Evolutionary conservation across 23 tunicate genomes (phyloP).

Genomic region (Clavelina lepadiformis): DNA sequence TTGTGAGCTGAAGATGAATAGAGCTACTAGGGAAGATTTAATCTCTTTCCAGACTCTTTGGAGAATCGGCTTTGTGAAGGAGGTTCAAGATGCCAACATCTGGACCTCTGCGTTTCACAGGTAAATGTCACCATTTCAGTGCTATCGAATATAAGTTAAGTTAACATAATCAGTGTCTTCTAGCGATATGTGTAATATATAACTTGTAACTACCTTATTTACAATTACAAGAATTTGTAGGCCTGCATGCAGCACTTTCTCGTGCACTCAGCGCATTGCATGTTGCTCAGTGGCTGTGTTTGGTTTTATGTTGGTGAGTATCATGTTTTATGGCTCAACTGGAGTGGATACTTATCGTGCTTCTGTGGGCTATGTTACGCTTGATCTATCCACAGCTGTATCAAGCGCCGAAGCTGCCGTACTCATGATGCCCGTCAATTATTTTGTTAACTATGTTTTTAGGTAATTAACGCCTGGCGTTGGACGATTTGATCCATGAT

Average conservation of each 20-base stretch:
- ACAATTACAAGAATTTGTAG: no score
- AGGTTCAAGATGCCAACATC: constrained; percentile 12
- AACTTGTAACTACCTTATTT: no score
- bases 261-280: constrained; percentile 54
- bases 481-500: no score
- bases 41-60: constrained; percentile 24
- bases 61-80: constrained; percentile 14
- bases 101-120: constrained; percentile 62
- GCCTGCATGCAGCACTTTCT: constrained; percentile 48
- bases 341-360: neutral
- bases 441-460: constrained; percentile 32
- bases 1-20: constrained; percentile 25
- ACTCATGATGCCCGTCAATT: constrained; percentile 39
- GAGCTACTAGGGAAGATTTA: constrained; percentile 4
- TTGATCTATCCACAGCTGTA: constrained; percentile 39
- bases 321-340: constrained; percentile 48
- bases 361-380: constrained; percentile 28
- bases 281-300: constrained; percentile 55
- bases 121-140: no score
- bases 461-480: constrained; percentile 15
- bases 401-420: constrained; percentile 56
- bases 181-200: no score
- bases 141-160: no score
- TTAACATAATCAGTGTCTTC: no score
- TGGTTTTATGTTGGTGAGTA: constrained; percentile 59